phyloP scores from a whole-genome alignment of 2,888 invertebrate genomes.

The Diarsia mendica region DNA sequence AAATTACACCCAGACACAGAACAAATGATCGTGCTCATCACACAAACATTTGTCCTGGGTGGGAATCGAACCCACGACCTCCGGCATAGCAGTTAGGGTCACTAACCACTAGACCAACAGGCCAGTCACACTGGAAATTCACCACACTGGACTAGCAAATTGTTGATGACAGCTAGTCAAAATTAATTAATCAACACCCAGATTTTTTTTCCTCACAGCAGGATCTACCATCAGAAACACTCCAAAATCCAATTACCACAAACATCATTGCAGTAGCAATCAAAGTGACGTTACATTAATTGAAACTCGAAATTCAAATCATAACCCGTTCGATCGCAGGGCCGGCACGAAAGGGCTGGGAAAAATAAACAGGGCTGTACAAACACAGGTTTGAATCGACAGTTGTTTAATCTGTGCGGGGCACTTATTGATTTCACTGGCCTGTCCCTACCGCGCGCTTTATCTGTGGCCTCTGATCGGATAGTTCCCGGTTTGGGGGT shows the following conservation, averaged over 20 bases:
- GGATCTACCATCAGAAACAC: not conserved
- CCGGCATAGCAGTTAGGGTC: too few species aligned
- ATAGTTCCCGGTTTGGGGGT: slow-evolving; percentile 59
- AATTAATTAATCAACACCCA: not conserved
- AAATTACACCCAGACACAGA: too few species aligned
- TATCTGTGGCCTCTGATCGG: slow-evolving; percentile 63
- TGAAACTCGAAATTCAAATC: slow-evolving; percentile 54
- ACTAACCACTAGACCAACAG: too few species aligned
- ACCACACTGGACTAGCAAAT: not conserved
- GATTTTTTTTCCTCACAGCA: not conserved
- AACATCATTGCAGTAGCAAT: slow-evolving; percentile 41
- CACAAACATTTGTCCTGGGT: too few species aligned
- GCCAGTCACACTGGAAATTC: too few species aligned
- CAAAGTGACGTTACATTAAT: slow-evolving; percentile 53
- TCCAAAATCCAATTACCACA: slow-evolving; percentile 26
- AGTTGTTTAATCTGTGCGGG: slow-evolving; percentile 67
- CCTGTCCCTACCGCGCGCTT: slow-evolving; percentile 49
- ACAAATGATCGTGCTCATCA: too few species aligned
- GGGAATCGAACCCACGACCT: too few species aligned
- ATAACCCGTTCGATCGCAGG: slow-evolving; percentile 48
- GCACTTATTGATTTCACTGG: slow-evolving; percentile 68
- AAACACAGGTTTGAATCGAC: slow-evolving; percentile 62
- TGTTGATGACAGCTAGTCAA: not conserved
- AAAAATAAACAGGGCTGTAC: slow-evolving; percentile 62
- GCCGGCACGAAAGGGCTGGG: slow-evolving; percentile 53